Conservation (phyloP, 2,113 vertebrate genomes). For the Pseudolaguvia tuberculata region DNA sequence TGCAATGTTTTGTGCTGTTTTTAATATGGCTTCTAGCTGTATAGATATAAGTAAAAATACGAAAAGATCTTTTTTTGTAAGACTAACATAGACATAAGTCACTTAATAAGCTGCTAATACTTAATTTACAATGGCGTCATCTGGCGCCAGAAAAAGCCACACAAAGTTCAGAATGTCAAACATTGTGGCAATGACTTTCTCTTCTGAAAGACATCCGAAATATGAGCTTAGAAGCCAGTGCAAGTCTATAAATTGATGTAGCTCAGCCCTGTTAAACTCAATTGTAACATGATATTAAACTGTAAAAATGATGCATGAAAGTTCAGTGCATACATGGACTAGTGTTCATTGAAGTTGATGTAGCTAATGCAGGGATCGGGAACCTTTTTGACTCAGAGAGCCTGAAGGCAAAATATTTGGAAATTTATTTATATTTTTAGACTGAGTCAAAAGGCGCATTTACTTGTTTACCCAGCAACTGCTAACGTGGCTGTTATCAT, state of each 20-base stretch:
- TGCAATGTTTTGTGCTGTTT: slow-evolving; percentile 13
- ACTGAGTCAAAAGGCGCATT: no score
- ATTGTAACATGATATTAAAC: not conserved
- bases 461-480: no score
- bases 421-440: no score
- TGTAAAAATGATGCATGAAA: no score
- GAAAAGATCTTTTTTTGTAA: not conserved
- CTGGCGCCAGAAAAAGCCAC: not conserved
- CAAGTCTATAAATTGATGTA: not conserved
- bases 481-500: no score
- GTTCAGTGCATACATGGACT: not conserved
- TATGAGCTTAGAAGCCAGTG: not conserved
- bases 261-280: not conserved
- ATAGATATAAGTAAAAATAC: slow-evolving; percentile 15
- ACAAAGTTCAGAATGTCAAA: not conserved
- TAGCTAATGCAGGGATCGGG: not conserved
- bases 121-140: not conserved
- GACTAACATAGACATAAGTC: not conserved
- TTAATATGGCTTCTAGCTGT: slow-evolving; percentile 13
- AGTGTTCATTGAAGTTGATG: not conserved
- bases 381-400: no score
- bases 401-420: no score
- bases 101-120: not conserved
- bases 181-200: not conserved
- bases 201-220: not conserved